Evolutionary conservation across 2,797 vertebrate genomes (phyloP).

Genomic region (Lacerta bilineata): DNA sequence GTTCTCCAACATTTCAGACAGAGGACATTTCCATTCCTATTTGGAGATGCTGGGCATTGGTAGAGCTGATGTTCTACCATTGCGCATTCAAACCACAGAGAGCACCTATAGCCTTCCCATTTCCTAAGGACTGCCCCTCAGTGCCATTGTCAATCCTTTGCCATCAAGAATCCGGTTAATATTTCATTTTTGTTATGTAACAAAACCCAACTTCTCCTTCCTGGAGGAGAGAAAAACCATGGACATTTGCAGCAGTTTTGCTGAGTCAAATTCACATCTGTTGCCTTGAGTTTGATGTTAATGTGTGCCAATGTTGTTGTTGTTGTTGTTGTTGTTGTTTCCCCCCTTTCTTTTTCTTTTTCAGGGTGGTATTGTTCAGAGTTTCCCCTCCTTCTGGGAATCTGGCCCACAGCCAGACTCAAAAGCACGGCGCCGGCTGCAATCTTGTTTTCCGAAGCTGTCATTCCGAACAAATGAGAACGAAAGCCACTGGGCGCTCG

Average conservation of each 20-base stretch:
- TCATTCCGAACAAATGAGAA: slow-evolving; percentile 45
- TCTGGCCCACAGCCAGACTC: slow-evolving; percentile 41
- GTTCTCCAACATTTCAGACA: too few species aligned
- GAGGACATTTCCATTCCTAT: too few species aligned
- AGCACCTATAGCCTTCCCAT: neutral
- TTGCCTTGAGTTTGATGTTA: neutral
- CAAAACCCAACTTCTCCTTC: slow-evolving; percentile 47
- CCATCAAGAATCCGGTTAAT: slow-evolving; percentile 45
- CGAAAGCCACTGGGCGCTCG: slow-evolving; percentile 37
- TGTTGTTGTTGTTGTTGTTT: too few species aligned
- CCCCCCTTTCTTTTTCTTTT: neutral
- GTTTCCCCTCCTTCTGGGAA: slow-evolving; percentile 34
- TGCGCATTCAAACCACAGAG: neutral
- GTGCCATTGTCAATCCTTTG: neutral
- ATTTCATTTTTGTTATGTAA: slow-evolving; percentile 49
- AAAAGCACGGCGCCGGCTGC: slow-evolving; percentile 55
- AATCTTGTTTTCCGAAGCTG: slow-evolving; percentile 49
- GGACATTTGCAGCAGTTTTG: slow-evolving; percentile 39
- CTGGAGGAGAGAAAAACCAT: slow-evolving; percentile 15
- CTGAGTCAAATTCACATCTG: slow-evolving; percentile 39
- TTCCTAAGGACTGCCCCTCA: neutral
- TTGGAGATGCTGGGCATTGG: too few species aligned
- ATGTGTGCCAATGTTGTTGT: neutral
- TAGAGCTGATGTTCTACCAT: too few species aligned
- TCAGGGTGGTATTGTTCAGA: neutral